phyloP scores from a whole-genome alignment of 2,888 invertebrate genomes.

The Vannuccia rotundouncinata region DNA sequence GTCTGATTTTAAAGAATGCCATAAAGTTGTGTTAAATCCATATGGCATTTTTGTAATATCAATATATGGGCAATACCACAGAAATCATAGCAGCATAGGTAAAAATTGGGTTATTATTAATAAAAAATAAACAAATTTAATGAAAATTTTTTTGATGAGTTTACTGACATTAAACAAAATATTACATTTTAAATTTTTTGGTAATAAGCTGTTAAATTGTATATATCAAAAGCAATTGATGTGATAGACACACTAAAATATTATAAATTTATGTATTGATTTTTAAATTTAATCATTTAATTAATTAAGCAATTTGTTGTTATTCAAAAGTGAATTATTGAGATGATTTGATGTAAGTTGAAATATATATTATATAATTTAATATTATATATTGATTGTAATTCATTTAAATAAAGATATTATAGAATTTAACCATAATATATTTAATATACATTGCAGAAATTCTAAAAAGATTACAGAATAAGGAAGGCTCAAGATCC shows the following conservation, averaged over 20 bases:
- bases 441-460: no score
- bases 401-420: no score
- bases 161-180: no score
- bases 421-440: no score
- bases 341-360: conserved; percentile 4
- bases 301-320: conserved; percentile 7
- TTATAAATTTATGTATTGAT: background rate
- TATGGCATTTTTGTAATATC: no score
- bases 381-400: no score
- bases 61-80: conserved; percentile 8
- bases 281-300: background rate
- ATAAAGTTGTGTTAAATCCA: no score
- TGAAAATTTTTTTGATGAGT: no score
- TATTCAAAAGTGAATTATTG: background rate
- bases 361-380: conserved; percentile 1
- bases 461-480: background rate
- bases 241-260: background rate
- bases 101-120: background rate
- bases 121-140: no score
- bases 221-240: background rate
- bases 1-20: no score
- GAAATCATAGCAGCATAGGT: conserved; percentile 9
- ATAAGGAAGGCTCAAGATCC: background rate
- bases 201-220: background rate
- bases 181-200: background rate